A percentile compares a stretch with the other conserved stretches of the same genome.
These are phyloP conservation scores for Chaetura pelagica DNA, from an alignment of 2,113 vertebrate species.

Conservation along the genomic window DNA sequence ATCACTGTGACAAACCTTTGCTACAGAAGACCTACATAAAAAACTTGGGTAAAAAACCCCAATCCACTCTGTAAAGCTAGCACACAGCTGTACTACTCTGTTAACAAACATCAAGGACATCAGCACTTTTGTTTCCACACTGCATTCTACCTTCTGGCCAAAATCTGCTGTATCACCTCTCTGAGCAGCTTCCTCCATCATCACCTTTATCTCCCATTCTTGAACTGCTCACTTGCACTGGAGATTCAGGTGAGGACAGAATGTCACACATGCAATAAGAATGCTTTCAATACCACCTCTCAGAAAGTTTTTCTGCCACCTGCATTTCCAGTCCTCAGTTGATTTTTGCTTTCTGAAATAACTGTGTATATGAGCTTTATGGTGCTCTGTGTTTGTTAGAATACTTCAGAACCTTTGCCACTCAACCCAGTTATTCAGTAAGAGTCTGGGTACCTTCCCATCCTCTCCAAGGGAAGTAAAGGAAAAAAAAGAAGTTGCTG, in stretches of 20 bases:
- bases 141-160: neutral
- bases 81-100: neutral
- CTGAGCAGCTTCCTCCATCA: neutral
- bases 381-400: neutral
- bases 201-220: neutral
- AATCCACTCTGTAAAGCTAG: neutral
- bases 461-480: neutral
- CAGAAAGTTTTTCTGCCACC: neutral
- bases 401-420: neutral
- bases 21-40: neutral
- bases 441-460: neutral
- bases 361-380: neutral
- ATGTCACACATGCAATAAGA: rapidly evolving
- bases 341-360: neutral
- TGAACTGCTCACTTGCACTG: neutral
- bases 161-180: neutral
- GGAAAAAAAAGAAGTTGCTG: neutral
- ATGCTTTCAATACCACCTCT: neutral
- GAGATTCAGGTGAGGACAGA: neutral
- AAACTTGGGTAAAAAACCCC: neutral
- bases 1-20: neutral
- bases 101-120: neutral
- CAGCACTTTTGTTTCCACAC: neutral
- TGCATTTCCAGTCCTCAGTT: neutral
- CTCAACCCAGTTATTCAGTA: neutral